These are phyloP conservation scores for Eumerus sabulonum DNA, from an alignment of 2,888 invertebrate genomes.

Conservation along the genomic window DNA sequence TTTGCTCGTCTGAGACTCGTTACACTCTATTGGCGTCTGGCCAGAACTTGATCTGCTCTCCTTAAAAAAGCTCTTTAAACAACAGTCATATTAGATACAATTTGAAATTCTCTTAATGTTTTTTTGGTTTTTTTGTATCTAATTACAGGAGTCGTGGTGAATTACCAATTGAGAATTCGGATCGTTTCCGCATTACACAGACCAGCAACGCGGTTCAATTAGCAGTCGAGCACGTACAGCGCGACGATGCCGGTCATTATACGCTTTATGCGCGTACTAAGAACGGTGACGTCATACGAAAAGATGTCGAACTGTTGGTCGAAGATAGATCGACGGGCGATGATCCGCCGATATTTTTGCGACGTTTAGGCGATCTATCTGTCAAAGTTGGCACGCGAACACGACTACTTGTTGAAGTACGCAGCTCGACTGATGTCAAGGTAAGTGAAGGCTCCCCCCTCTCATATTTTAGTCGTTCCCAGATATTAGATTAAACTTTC, in stretches of 20 bases:
- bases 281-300: constrained; percentile 80
- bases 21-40: constrained; percentile 7
- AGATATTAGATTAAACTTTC: constrained; percentile 28
- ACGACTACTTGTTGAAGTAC: constrained; percentile 90
- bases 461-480: constrained; percentile 29
- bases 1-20: neutral
- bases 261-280: constrained; percentile 84
- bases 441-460: constrained; percentile 79
- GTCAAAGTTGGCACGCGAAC: constrained; percentile 94
- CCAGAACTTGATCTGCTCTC: constrained; percentile 15
- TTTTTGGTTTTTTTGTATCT: no score
- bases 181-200: constrained; percentile 82
- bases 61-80: constrained; percentile 23
- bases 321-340: constrained; percentile 83
- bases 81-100: no score
- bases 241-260: constrained; percentile 88
- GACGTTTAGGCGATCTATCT: constrained; percentile 90
- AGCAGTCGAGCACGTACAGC: constrained; percentile 86
- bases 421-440: constrained; percentile 88
- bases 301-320: constrained; percentile 81
- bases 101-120: constrained; percentile 13
- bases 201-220: constrained; percentile 84
- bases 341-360: constrained; percentile 89
- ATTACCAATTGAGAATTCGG: constrained; percentile 83
- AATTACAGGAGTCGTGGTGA: constrained; percentile 80